Evolutionary conservation across 2,113 vertebrate genomes (phyloP), one percentile per base, ranked within the genome.

Genomic region (Rhea pennata): DNA sequence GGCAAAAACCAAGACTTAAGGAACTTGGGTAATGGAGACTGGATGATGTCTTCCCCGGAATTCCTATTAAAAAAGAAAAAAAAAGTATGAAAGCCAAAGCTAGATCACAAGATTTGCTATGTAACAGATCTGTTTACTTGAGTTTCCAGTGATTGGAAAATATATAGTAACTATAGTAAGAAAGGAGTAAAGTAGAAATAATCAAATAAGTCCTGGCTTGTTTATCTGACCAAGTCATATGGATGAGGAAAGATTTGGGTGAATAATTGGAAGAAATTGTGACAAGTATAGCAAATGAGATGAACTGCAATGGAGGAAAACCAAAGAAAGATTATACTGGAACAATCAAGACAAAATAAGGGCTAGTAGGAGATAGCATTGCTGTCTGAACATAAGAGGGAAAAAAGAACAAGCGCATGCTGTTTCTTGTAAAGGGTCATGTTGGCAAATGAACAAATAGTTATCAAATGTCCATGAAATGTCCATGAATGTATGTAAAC

Each of bases 41-140:
- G 15, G 86, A 70, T 46, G 65, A 61, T 23, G 5, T 64, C 72
- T 10, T 56, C 82, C 27, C 5, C 64, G 87, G 21, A 15, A 73
- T 83, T 96, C 27, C 54, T 65, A 16, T 73, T 78, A 26, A 81
- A 69, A 87, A 50, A 9, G 2, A 5, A 7, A 1, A 9, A 19
- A 92, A 72, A 72, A 17, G 46, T 12, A 10, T 0, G 1, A n/a
- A 92, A 39, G 44, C 31, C 23, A 27, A 51, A 69, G 50, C 50
- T 76, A 3, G 0, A 13, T 66, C 0, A 0, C 72, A 84, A 39
- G 40, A 72, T 51, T 88, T 20, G 36, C n/a, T 69, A 5, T 36
- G 36, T 36, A 79, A 54, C 22, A 51, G 27, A 19, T 90, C 31
- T 73, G 21, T 80, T 82, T 29, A 15, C 29, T 78, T 48, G 6